phyloP scores from a whole-genome alignment of 2,888 invertebrate species.

The Heliconius cydno region DNA sequence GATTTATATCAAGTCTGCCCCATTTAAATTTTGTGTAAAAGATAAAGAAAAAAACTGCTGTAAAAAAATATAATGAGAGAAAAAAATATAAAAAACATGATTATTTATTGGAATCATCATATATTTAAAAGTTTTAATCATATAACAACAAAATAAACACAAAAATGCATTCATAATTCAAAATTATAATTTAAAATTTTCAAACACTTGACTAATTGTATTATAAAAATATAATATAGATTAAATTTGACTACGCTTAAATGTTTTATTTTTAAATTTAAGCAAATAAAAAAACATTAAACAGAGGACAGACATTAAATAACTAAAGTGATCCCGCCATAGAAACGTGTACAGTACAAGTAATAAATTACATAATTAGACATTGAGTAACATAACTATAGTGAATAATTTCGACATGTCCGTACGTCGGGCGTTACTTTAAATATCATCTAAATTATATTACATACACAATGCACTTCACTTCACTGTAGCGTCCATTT shows the following conservation, averaged over 20 bases:
- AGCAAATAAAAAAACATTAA: neutral
- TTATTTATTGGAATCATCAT: neutral
- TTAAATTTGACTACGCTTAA: neutral
- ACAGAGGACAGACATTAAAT: neutral
- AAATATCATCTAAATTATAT: constrained; percentile 32
- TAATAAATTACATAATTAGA: constrained; percentile 12
- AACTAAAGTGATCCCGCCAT: neutral
- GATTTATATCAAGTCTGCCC: constrained; percentile 32
- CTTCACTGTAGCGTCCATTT: constrained; percentile 37
- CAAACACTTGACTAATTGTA: neutral
- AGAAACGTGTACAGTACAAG: constrained; percentile 5
- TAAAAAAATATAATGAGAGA: neutral
- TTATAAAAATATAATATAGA: constrained; percentile 7
- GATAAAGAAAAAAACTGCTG: neutral
- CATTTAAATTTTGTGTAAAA: neutral
- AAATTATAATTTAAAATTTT: neutral
- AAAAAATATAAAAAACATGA: neutral
- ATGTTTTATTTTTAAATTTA: neutral
- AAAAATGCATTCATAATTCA: neutral
- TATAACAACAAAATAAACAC: neutral
- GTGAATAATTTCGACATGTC: neutral
- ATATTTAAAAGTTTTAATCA: neutral
- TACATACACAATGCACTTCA: constrained; percentile 36
- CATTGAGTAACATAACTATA: constrained; percentile 19
- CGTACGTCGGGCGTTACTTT: constrained; percentile 19